Percentiles rank a stretch among this genome's conserved stretches.
These are phyloP conservation scores for Gastrophysa polygoni DNA, from an alignment of 2,888 invertebrate genomes.

Conservation along the genomic window DNA sequence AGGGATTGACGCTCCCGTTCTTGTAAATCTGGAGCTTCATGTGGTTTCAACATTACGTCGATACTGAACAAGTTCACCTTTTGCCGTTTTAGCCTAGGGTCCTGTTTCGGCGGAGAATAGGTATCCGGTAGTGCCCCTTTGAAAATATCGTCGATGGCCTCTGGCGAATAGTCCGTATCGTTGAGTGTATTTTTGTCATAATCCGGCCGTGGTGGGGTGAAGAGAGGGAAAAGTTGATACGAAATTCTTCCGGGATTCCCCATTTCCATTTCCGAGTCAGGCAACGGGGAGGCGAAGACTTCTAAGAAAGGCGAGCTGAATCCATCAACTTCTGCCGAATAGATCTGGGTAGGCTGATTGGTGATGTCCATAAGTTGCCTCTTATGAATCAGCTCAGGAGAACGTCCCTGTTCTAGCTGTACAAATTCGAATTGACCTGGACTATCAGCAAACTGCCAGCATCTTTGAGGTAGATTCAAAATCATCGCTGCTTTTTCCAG, in stretches of 20 bases:
- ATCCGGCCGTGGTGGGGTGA: too few species aligned
- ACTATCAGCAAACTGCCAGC: conserved; percentile 17
- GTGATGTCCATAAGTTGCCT: too few species aligned
- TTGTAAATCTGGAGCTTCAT: conserved; percentile 12
- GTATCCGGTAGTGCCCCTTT: conserved; percentile 12
- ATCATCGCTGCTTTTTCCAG: conserved; percentile 20
- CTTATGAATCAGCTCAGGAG: conserved; percentile 1
- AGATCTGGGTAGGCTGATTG: background rate
- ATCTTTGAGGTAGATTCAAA: conserved; percentile 20
- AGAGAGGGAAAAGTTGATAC: too few species aligned
- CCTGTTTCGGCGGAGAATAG: background rate
- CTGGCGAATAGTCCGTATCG: conserved; percentile 10
- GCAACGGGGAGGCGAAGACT: conserved; percentile 14
- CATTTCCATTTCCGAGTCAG: background rate
- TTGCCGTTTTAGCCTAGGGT: background rate
- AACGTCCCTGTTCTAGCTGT: background rate
- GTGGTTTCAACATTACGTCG: conserved; percentile 3
- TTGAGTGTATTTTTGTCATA: too few species aligned
- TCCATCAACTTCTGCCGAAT: background rate
- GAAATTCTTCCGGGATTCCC: too few species aligned
- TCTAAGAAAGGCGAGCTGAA: conserved; percentile 16
- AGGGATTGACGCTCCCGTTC: conserved; percentile 5
- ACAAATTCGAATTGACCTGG: conserved; percentile 11
- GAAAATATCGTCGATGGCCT: conserved; percentile 17
- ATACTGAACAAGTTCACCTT: conserved; percentile 5